Percentiles rank a stretch among this genome's conserved stretches.
phyloP scores from a whole-genome alignment of 2,888 invertebrate genomes.

The Pseudolycoriella hygida region DNA sequence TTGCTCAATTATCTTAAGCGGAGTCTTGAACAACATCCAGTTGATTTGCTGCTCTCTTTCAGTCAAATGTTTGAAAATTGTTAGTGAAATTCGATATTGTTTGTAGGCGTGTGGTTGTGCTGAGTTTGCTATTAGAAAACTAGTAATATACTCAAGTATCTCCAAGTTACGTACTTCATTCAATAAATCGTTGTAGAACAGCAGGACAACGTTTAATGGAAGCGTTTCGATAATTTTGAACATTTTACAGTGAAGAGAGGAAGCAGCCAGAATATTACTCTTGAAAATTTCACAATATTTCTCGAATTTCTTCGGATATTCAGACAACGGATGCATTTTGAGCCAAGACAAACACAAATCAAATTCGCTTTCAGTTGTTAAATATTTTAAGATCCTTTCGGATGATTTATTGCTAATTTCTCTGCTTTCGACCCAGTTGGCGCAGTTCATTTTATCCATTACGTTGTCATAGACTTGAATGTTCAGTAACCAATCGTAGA shows the following conservation, averaged over 20 bases:
- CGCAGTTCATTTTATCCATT: constrained; percentile 27
- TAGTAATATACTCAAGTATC: constrained; percentile 43
- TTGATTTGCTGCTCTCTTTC: constrained; percentile 37
- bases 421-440: constrained; percentile 42
- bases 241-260: constrained; percentile 23
- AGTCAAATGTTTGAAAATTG: constrained; percentile 44
- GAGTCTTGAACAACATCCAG: constrained; percentile 46
- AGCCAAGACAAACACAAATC: constrained; percentile 53
- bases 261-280: constrained; percentile 23
- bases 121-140: constrained; percentile 34
- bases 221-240: constrained; percentile 39
- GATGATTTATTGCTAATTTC: constrained; percentile 24
- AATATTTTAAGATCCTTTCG: constrained; percentile 20
- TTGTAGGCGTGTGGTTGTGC: constrained; percentile 36
- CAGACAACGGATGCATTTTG: constrained; percentile 39
- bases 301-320: constrained; percentile 31
- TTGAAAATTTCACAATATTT: constrained; percentile 3
- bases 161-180: constrained; percentile 41
- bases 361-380: constrained; percentile 18
- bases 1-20: constrained; percentile 65
- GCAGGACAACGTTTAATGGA: constrained; percentile 37
- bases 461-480: constrained; percentile 35
- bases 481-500: constrained; percentile 28
- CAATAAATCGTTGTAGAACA: constrained; percentile 44
- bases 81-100: constrained; percentile 47